Base-by-base conservation (phyloP, 2,113 vertebrate genomes). In the Pelecanus crispus region DNA sequence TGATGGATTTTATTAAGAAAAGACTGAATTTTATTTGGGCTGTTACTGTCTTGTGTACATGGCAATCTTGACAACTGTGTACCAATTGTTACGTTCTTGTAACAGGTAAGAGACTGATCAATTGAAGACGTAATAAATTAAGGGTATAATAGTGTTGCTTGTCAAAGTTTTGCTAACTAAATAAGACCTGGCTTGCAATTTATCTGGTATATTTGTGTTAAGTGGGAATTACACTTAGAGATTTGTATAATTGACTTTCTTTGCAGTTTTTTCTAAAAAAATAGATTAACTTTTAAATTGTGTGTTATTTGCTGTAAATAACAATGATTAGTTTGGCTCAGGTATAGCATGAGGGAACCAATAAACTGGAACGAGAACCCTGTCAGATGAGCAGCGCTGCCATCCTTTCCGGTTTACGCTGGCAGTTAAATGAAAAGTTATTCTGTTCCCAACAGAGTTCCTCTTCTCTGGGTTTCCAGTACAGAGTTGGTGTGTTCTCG, bases 251-350 rank as follows among this genome's bases (percentile, higher is more conserved):
- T 88, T 95, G 81, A 95, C 94, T 95, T 58, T 53, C 84, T 95
- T 97, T 97, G 92, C 81, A 95, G 87, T 63, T 96, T 71, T 32
- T 20, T 52, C 50, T 15, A 15, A 58, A 92, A 94, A 97, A 97
- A 95, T 73, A 95, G 96, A 97, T 98, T 96, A 97, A 96, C 78
- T 97, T 96, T 79, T 95, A 96, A 95, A 97, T 96, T 97, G 88
- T 96, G n/a, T 95, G 86, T 94, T 98, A 96, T 95, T 98, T 97
- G 91, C 94, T 96, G 92, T 96, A 98, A 97, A 92, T 97, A 97
- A 92, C 84, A 95, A 74, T 96, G 96, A 97, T 98, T 97, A 92
- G 88, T 88, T 96, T 96, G 92, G 93, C 85, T 92, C 66, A 73
- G 84, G 81, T 18, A 1, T 88, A 96, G 89, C 81, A 81, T 72